These are phyloP conservation scores for Blera fallax DNA, from an alignment of 2,888 invertebrate species.

Conservation along the genomic window DNA sequence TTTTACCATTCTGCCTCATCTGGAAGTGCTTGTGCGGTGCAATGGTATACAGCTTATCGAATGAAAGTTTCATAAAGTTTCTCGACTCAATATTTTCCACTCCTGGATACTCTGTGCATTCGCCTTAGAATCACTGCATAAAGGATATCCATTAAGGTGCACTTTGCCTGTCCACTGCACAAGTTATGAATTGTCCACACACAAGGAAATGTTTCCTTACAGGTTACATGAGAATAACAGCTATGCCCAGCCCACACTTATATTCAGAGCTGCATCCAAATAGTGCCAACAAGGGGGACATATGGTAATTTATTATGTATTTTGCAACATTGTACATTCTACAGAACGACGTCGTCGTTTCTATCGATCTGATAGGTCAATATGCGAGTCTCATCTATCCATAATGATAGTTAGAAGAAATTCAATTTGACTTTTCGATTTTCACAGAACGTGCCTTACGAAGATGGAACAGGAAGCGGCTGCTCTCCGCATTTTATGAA, in stretches of 20 bases:
- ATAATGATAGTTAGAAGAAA: constrained; percentile 11
- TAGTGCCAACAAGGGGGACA: not conserved
- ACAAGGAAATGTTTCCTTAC: not conserved
- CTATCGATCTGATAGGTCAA: constrained; percentile 6
- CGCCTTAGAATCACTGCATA: constrained; percentile 5
- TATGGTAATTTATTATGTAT: constrained; percentile 1
- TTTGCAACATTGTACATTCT: constrained; percentile 5
- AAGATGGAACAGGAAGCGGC: not conserved
- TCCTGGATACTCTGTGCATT: not conserved
- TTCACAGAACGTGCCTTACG: not conserved
- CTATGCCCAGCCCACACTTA: not conserved
- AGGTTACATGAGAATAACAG: not conserved
- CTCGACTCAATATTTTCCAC: constrained; percentile 13
- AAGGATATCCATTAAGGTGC: constrained; percentile 14
- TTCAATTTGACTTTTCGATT: constrained; percentile 55
- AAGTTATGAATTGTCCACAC: not conserved
- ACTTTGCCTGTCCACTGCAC: not conserved
- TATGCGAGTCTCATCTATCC: not conserved
- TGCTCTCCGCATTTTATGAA: not conserved
- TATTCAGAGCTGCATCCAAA: not conserved
- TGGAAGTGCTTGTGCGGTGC: not conserved
- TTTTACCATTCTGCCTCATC: not conserved
- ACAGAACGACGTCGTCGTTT: not conserved
- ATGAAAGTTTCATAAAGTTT: not conserved
- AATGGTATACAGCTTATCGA: not conserved